A percentile compares a stretch with the other conserved stretches of the same genome.
phyloP scores from a whole-genome alignment of 2,113 vertebrate genomes.

The Calidris pygmaea region DNA sequence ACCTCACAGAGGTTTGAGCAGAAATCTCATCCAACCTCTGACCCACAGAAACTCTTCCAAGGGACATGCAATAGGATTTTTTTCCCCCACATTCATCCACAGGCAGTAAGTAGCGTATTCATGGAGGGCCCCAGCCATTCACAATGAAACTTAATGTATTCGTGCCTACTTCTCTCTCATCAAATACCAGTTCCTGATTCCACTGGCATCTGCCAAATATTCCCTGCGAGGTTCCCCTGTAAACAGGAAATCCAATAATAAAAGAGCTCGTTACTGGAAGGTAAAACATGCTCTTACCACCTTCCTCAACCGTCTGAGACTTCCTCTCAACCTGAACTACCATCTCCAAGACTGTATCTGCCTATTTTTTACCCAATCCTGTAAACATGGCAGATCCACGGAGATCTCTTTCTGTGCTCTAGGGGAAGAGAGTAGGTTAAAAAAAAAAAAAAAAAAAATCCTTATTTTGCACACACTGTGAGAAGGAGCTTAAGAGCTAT shows the following conservation, averaged over 20 bases:
- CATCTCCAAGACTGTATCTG: not conserved
- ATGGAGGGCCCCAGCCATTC: not conserved
- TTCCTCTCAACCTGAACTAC: not conserved
- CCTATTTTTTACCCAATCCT: not conserved
- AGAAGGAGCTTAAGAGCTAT: not conserved
- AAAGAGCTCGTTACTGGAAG: slow-evolving; percentile 23
- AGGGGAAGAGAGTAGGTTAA: not conserved
- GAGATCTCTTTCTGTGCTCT: not conserved
- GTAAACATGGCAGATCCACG: not conserved
- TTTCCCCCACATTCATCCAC: not conserved
- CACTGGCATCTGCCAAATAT: not conserved
- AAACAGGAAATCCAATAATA: slow-evolving; percentile 21
- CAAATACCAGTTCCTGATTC: not conserved
- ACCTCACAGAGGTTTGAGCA: not conserved
- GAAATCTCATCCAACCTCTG: not conserved
- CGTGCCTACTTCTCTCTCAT: not conserved
- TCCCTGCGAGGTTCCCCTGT: not conserved
- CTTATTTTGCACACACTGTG: not conserved
- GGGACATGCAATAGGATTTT: not conserved
- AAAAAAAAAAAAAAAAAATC: not conserved
- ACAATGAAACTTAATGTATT: not conserved
- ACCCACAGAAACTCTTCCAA: not conserved
- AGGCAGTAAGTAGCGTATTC: not conserved
- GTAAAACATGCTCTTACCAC: not conserved
- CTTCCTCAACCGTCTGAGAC: not conserved